These are phyloP conservation scores for Schizopygopsis pylzovi DNA, from an alignment of 2,797 vertebrate species.

Conservation along the genomic window DNA sequence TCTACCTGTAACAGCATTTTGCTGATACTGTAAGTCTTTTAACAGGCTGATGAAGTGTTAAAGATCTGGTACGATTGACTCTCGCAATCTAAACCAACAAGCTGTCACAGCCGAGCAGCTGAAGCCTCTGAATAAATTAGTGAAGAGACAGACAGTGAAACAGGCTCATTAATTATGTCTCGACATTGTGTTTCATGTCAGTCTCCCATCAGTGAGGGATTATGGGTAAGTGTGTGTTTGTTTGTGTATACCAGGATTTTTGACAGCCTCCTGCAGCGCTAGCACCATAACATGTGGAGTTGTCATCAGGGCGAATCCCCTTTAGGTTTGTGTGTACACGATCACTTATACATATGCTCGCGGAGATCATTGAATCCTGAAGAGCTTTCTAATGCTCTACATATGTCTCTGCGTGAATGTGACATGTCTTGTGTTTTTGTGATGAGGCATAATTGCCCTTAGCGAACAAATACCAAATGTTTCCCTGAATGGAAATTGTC, in stretches of 20 bases:
- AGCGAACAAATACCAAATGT: slow-evolving; percentile 50
- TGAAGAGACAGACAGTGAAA: slow-evolving; percentile 38
- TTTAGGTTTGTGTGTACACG: slow-evolving; percentile 41
- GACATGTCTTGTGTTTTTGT: slow-evolving; percentile 34
- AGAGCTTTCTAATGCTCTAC: slow-evolving; percentile 35
- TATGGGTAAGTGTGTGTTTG: slow-evolving; percentile 40
- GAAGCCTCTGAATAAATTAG: slow-evolving; percentile 29
- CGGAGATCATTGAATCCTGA: slow-evolving; percentile 24
- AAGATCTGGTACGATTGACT: slow-evolving; percentile 25
- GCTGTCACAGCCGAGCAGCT: slow-evolving; percentile 10
- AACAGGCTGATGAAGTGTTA: slow-evolving; percentile 11
- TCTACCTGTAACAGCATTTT: slow-evolving; percentile 12
- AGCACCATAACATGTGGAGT: slow-evolving; percentile 45
- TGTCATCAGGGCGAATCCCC: slow-evolving; percentile 46
- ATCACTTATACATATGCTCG: slow-evolving; percentile 44
- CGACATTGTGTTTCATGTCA: slow-evolving; percentile 44
- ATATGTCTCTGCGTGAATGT: slow-evolving; percentile 46
- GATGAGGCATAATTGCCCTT: slow-evolving; percentile 33
- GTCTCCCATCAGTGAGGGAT: slow-evolving; percentile 40
- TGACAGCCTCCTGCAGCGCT: slow-evolving; percentile 38
- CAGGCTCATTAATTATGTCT: slow-evolving; percentile 48
- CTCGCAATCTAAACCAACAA: slow-evolving; percentile 30
- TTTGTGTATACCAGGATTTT: slow-evolving; percentile 14
- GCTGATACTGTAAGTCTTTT: background rate
- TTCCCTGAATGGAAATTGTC: slow-evolving; percentile 40